Base-by-base conservation (phyloP, 1,140 invertebrate species). In the Scylla paramamosain region DNA sequence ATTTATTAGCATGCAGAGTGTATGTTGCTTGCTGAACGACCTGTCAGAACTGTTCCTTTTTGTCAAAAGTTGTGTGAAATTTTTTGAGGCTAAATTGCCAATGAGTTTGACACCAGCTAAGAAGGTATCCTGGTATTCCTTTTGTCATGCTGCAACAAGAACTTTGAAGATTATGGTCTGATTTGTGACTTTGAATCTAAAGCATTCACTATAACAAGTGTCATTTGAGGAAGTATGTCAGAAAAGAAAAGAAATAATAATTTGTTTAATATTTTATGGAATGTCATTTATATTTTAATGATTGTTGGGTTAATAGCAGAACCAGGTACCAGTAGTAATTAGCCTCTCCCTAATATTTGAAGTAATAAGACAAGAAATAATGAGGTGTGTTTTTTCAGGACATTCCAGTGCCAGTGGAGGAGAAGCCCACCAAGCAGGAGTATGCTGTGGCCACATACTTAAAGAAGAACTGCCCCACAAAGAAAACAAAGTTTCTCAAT, bases 381-480 rank as follows among this genome's bases (percentile, higher is more conserved):
- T 16, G 28, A 32, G 8, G 8, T 28, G 28, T 46, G 1, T 3
- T n/a, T 20, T 83, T 48, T 20, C 94, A 95, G 94, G 94, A 95
- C 83, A 95, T 95, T 59, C 94, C 94, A 31, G 86, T 96, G n/a
- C 95, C 95, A 91, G 94, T 95, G 94, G 98, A 98, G 94, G 98
- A 96, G 67, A 95, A 96, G 84, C 96, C 96, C 45, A 93, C 98
- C 1, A 99, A 99, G 97, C 98, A 99, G 88, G 99, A 99, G 97
- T 99, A 99, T 97, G 97, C 98, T 0, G 97, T 99, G 32, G 99
- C 99, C 0, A 99, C 99, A 97, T 99, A 99, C 98, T 97, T 99
- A 86, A 98, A 98, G 89, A 98, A 98, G 95, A 99, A 99, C 97
- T 98, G 99, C 25, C 99, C 98, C 25, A 98, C 98, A 10, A 99